Evolutionary conservation across 2,797 vertebrate species (phyloP).

Genomic region (Gallinago solitaria): DNA sequence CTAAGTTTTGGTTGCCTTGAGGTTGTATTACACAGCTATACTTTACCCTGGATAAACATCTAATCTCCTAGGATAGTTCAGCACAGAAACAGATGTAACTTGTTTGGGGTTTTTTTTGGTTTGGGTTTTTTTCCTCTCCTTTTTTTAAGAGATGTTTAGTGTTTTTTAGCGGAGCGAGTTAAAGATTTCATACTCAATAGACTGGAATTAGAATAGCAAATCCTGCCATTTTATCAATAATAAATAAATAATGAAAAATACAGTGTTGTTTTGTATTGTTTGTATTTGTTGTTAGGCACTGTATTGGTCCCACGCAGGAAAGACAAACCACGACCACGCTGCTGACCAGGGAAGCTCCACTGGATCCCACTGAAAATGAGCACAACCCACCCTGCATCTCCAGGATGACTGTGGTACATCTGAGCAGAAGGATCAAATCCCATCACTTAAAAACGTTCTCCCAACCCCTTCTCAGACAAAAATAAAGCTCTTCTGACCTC

Average conservation of each 20-base stretch:
- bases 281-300: neutral
- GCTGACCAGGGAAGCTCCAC: no score
- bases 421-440: neutral
- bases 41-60: neutral
- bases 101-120: neutral
- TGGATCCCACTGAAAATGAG: fast-evolving
- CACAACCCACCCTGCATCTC: neutral
- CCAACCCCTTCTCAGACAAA: neutral
- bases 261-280: neutral
- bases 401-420: fast-evolving
- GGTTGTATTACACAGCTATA: neutral
- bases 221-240: neutral
- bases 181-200: neutral
- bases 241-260: neutral
- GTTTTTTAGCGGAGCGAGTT: neutral
- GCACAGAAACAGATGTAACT: neutral
- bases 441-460: fast-evolving
- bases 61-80: neutral
- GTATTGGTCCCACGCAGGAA: fast-evolving
- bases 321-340: neutral
- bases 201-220: neutral
- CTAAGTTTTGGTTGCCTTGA: neutral
- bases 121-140: neutral
- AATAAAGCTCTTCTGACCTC: neutral
- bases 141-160: neutral